Conservation (phyloP, 2,113 vertebrate species). For the Anoura caudifer region DNA sequence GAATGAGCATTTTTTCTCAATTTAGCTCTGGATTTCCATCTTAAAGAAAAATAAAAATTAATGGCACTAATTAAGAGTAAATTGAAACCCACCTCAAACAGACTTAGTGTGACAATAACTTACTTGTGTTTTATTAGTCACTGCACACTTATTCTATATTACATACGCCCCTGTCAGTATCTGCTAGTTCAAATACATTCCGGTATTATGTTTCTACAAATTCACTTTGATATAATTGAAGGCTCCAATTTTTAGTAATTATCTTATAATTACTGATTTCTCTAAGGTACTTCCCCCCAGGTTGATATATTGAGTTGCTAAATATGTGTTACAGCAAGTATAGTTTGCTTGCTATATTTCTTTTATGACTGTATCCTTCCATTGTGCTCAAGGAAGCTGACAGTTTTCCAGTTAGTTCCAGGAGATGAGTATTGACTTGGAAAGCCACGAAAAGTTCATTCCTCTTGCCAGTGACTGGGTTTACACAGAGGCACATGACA, state of each 20-base stretch:
- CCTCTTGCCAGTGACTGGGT: background rate
- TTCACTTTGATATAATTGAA: background rate
- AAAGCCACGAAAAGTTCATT: background rate
- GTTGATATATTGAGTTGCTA: background rate
- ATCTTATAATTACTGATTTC: background rate
- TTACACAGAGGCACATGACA: background rate
- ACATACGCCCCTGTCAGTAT: background rate
- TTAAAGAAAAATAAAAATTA: constrained; percentile 15
- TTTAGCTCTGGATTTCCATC: background rate
- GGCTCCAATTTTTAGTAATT: background rate
- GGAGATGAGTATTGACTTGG: background rate
- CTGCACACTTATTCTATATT: background rate
- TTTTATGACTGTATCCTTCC: background rate
- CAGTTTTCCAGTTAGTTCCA: background rate
- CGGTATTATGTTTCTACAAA: background rate
- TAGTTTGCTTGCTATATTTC: background rate
- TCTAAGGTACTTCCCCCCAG: background rate
- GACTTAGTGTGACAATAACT: background rate
- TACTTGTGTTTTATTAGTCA: background rate
- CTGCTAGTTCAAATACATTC: background rate
- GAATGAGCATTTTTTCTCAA: background rate
- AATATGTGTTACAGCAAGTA: background rate
- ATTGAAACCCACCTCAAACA: background rate
- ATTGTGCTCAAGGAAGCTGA: background rate
- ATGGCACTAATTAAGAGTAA: background rate